Base-by-base conservation (phyloP, 2,888 invertebrate species). In the Drosophila falleni region DNA sequence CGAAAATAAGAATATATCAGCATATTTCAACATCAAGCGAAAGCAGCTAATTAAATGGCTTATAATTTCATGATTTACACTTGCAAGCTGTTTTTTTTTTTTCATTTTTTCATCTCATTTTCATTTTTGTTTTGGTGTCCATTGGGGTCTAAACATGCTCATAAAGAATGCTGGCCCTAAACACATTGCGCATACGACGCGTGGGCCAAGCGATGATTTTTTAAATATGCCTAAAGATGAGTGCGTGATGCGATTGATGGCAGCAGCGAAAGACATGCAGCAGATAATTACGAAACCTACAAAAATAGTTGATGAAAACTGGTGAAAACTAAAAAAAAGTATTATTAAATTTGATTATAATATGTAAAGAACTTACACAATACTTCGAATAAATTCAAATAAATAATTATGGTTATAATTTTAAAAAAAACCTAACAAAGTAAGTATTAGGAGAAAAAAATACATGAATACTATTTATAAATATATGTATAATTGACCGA, bases 1-100 rank as follows among this genome's bases (percentile, higher is more conserved):
- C 56, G 29, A 54, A 68, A 61, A 42, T 44, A 59, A 58, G 51
- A 63, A 74, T 80, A 80, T 71, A 73, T 78, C 78, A 73, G 68
- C 67, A 74, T 71, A 84, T 82, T 87, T 84, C 85, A 62, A 78
- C 85, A 87, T 83, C 67, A 33, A 35, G 19, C 33, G 49, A 75
- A 71, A 55, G 58, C 81, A 71, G 74, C 87, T 87, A 87, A 84
- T 84, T 87, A 84, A 84, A 87, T 84, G 80, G 83, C 83, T 86
- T 84, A 78, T 84, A 82, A 79, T 85, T 84, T 80, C 74, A 85
- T 87, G 84, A 87, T 86, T 87, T 87, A 84, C 88, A 87, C 86
- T 81, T 85, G 74, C 63, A 33, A 61, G 56, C 64, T 37, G 56
- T 42, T 49, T 58, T 60, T 49, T 53, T 35, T 33, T 10, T 42